Conservation (phyloP, 2,113 vertebrate species). For the Menidia beryllina region DNA sequence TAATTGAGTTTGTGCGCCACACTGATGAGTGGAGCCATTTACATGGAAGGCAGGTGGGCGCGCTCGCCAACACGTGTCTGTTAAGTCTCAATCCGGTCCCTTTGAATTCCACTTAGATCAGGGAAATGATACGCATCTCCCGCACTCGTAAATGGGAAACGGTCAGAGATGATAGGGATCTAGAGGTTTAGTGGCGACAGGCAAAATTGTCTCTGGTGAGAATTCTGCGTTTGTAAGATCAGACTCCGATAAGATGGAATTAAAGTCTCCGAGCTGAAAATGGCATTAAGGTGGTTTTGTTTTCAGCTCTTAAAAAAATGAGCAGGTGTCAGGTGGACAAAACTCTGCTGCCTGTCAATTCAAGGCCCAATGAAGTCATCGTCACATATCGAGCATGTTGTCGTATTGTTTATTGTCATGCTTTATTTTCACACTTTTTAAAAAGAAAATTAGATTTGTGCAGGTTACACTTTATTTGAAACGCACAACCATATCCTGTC, state of each 20-base stretch:
- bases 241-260: constrained; percentile 67
- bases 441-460: background rate
- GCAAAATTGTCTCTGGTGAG: constrained; percentile 69
- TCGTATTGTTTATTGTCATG: constrained; percentile 3
- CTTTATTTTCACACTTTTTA: constrained; percentile 12
- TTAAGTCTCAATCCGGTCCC: constrained; percentile 64
- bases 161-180: constrained; percentile 75
- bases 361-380: background rate
- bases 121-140: constrained; percentile 75
- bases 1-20: constrained; percentile 73
- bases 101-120: constrained; percentile 75
- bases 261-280: constrained; percentile 52
- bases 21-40: constrained; percentile 75
- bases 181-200: constrained; percentile 73
- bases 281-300: constrained; percentile 57
- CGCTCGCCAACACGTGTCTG: constrained; percentile 57
- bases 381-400: constrained; percentile 5
- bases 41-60: constrained; percentile 71
- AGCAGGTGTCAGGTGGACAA: constrained; percentile 24
- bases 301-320: constrained; percentile 22
- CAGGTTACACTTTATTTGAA: constrained; percentile 18
- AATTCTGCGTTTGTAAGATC: constrained; percentile 69
- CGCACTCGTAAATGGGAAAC: constrained; percentile 71
- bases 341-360: constrained; percentile 24
- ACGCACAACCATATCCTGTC: constrained; percentile 13